Percentiles rank a stretch among this genome's conserved stretches.
phyloP scores from a whole-genome alignment of 1,140 invertebrate genomes.

The Globodera ellingtonae region DNA sequence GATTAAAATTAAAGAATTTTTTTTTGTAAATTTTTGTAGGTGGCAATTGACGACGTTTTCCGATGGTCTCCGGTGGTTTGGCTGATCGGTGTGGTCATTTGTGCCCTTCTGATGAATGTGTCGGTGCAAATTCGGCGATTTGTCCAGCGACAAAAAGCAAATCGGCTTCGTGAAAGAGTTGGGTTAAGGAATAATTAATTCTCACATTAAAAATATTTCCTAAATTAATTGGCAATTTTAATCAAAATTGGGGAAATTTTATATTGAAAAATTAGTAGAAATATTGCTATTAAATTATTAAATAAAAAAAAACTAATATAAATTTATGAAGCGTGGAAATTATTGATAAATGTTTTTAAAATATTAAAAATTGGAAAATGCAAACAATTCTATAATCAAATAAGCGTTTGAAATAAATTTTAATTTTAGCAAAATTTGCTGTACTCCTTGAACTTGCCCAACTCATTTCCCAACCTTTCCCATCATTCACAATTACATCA shows the following conservation, averaged over 20 bases:
- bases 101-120: slow-evolving; percentile 42
- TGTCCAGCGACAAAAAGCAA: slow-evolving; percentile 25
- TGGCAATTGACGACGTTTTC: slow-evolving; percentile 43
- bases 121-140: slow-evolving; percentile 38
- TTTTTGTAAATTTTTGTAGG: neutral
- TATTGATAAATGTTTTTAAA: no score
- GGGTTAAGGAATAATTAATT: neutral
- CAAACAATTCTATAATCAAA: neutral
- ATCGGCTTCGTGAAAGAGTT: slow-evolving; percentile 36
- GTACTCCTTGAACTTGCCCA: slow-evolving; percentile 41
- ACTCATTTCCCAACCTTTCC: slow-evolving; percentile 39
- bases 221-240: slow-evolving; percentile 12
- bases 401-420: slow-evolving; percentile 19
- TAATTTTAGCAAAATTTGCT: slow-evolving; percentile 37
- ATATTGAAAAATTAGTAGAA: no score
- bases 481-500: slow-evolving; percentile 32
- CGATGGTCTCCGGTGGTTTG: slow-evolving; percentile 49
- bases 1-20: no score
- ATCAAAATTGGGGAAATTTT: neutral
- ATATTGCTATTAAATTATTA: no score
- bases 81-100: slow-evolving; percentile 39
- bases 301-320: no score
- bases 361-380: no score
- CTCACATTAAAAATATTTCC: slow-evolving; percentile 3
- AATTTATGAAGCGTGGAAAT: no score